Evolutionary conservation across 2,888 invertebrate species (phyloP).

Genomic region (Epinotia brunnichana): DNA sequence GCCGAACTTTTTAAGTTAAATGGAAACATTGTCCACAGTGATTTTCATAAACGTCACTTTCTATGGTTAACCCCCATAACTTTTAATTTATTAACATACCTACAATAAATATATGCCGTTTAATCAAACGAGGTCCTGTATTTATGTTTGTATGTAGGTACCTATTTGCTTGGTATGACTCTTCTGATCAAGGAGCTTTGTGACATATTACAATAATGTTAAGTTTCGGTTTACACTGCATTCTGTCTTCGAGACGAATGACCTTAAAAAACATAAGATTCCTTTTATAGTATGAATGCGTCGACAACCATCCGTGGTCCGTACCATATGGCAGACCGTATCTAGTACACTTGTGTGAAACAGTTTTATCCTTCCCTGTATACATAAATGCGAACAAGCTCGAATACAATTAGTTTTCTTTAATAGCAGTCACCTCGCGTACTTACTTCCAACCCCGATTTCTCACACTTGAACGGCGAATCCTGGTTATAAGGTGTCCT

Average conservation of each 20-base stretch:
- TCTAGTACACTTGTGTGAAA: constrained; percentile 67
- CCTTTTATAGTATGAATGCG: constrained; percentile 77
- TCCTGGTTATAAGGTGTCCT: background rate
- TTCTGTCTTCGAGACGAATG: constrained; percentile 59
- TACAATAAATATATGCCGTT: background rate
- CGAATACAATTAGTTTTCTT: background rate
- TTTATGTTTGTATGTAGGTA: background rate
- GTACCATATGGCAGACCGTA: constrained; percentile 70
- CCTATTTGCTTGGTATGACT: background rate
- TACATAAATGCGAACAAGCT: too few species aligned
- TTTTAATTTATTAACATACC: too few species aligned
- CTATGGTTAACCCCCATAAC: too few species aligned
- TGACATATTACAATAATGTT: background rate
- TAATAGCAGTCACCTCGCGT: too few species aligned
- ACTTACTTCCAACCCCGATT: background rate
- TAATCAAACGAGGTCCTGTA: background rate
- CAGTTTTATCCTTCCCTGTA: constrained; percentile 22
- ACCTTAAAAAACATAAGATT: constrained; percentile 70
- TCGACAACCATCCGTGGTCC: constrained; percentile 63
- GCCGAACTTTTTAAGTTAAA: too few species aligned
- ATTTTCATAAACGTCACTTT: too few species aligned
- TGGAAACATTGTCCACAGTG: too few species aligned
- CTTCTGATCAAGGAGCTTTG: background rate
- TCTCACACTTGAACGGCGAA: background rate
- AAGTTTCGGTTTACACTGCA: background rate